Conservation (phyloP, 1,140 invertebrate species). For the Drosophila navojoa region DNA sequence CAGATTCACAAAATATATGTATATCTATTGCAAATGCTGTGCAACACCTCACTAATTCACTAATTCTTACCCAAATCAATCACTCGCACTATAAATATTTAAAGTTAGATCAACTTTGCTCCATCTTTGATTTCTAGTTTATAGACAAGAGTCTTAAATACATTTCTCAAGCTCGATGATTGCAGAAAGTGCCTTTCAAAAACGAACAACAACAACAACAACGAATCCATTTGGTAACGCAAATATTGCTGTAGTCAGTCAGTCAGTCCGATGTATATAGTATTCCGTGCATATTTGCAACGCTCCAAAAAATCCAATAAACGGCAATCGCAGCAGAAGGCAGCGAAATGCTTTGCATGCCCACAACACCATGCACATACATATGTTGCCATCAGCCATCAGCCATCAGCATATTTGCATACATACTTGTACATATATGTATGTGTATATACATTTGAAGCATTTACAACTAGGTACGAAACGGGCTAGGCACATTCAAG, state of each 20-base stretch:
- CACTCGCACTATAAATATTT: too few species aligned
- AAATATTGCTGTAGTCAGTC: conserved; percentile 38
- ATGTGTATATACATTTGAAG: conserved; percentile 10
- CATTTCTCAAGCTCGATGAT: conserved; percentile 25
- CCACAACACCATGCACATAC: conserved; percentile 21
- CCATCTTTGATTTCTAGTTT: neutral
- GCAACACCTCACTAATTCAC: too few species aligned
- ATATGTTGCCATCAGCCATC: too few species aligned
- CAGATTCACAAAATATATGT: too few species aligned
- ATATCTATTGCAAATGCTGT: too few species aligned
- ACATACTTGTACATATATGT: neutral
- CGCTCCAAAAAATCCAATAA: conserved; percentile 78
- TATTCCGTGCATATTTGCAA: conserved; percentile 77
- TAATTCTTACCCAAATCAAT: too few species aligned
- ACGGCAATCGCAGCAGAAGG: conserved; percentile 67
- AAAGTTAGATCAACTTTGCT: neutral
- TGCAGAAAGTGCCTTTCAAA: conserved; percentile 27
- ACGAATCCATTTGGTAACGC: conserved; percentile 48
- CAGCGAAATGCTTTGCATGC: conserved; percentile 63
- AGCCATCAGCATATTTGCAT: conserved; percentile 36
- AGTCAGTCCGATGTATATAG: conserved; percentile 17
- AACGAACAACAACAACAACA: conserved; percentile 7
- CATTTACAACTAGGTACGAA: conserved; percentile 10
- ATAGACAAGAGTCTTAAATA: neutral
- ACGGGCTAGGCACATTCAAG: conserved; percentile 39